A percentile compares a stretch with the other conserved stretches of the same genome.
Evolutionary conservation across 1,140 invertebrate genomes (phyloP).

Genomic region (Aphelinus atriplicis): DNA sequence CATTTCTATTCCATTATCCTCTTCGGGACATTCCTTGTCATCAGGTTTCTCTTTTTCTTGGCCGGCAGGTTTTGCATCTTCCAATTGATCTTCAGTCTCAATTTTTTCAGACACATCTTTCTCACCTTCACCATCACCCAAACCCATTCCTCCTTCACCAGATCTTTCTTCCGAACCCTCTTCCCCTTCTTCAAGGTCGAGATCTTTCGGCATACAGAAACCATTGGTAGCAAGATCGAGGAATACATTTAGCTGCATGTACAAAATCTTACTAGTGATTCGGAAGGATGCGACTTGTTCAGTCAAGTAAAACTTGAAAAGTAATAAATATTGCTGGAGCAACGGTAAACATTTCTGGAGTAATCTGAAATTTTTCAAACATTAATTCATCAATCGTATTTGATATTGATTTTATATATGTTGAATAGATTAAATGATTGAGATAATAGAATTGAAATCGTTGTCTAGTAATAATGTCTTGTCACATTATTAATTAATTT

Average conservation of each 20-base stretch:
- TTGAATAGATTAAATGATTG: no score
- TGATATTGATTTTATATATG: neutral
- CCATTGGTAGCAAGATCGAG: slow-evolving; percentile 88
- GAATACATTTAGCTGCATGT: slow-evolving; percentile 86
- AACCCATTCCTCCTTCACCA: slow-evolving; percentile 77
- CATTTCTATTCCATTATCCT: slow-evolving; percentile 95
- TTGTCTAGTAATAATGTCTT: no score
- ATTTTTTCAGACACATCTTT: slow-evolving; percentile 96
- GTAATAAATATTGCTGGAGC: slow-evolving; percentile 79
- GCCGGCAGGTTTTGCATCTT: slow-evolving; percentile 83
- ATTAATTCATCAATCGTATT: slow-evolving; percentile 12
- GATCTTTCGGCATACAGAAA: slow-evolving; percentile 91
- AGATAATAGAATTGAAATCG: no score
- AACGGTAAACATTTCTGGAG: slow-evolving; percentile 70
- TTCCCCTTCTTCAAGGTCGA: slow-evolving; percentile 74
- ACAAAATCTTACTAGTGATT: slow-evolving; percentile 83
- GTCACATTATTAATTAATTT: no score
- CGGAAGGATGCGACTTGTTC: slow-evolving; percentile 81
- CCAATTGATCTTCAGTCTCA: slow-evolving; percentile 93
- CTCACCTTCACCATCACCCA: slow-evolving; percentile 92
- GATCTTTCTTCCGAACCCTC: slow-evolving; percentile 67
- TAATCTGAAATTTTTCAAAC: slow-evolving; percentile 42
- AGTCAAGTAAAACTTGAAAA: slow-evolving; percentile 82
- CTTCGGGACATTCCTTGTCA: slow-evolving; percentile 86
- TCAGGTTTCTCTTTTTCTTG: slow-evolving; percentile 76